Percentiles rank a stretch among this genome's conserved stretches.
Conservation (phyloP, 2,797 vertebrate species). For the Centropyge bicolor region DNA sequence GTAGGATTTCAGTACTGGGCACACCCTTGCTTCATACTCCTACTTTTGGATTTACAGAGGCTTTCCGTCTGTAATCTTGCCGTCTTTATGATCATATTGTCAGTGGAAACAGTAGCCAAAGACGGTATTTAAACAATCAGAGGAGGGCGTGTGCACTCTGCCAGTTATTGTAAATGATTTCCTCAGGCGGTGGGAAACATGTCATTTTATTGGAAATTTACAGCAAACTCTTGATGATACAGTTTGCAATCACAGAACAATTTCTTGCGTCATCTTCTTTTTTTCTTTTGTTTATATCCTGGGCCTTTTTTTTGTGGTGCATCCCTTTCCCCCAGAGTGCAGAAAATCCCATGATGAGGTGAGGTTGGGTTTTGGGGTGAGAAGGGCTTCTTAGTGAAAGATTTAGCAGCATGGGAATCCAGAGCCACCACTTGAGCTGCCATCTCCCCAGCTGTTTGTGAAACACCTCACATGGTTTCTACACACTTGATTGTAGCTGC, state of each 20-base stretch:
- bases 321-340: conserved; percentile 33
- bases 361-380: conserved; percentile 63
- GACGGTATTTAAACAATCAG: conserved; percentile 43
- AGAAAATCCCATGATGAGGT: conserved; percentile 58
- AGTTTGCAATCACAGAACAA: conserved; percentile 16
- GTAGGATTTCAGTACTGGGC: conserved; percentile 43
- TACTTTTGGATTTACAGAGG: conserved; percentile 34
- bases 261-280: conserved; percentile 27
- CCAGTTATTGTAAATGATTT: conserved; percentile 37
- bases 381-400: conserved; percentile 62
- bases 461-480: conserved; percentile 73
- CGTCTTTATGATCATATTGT: conserved; percentile 43
- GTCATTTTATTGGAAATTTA: conserved; percentile 29
- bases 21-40: conserved; percentile 57
- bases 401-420: conserved; percentile 80
- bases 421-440: conserved; percentile 65
- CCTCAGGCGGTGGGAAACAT: conserved; percentile 24
- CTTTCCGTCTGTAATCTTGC: conserved; percentile 43
- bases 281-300: conserved; percentile 15
- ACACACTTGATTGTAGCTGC: conserved; percentile 75
- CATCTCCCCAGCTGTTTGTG: conserved; percentile 79
- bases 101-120: conserved; percentile 42
- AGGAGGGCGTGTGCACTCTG: conserved; percentile 36
- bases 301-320: not conserved
- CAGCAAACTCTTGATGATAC: conserved; percentile 16